Base-by-base conservation (phyloP, 2,888 invertebrate species). In the Leptinotarsa juncta region DNA sequence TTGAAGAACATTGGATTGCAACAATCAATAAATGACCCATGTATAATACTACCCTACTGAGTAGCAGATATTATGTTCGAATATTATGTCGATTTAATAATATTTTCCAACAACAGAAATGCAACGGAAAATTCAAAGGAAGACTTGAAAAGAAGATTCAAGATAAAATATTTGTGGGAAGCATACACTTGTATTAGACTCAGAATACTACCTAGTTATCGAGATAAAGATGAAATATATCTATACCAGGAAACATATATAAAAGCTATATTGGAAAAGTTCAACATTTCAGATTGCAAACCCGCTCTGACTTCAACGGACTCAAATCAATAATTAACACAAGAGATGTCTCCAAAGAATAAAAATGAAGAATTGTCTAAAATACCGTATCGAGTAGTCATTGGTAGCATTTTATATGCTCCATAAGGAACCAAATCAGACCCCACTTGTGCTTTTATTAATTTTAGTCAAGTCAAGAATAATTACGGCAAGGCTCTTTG, bases 201-300 rank as follows among this genome's bases (percentile, higher is more conserved):
- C 32, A 7, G 32, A 32, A 32, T 32, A 32, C 71, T 12, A 65
- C 26, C 0, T 26, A 4, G 71, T 53, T n/a, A 73, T 48, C 10
- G 55, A 32, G 20, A 65, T 16, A 20, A 71, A 23, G 55, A 49
- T 26, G 57, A 55, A 12, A 70, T 74, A 60, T 71, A 23, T 48
- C n/a, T 73, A 4, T 50, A 68, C 48, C 65, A 73, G 67, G 18
- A 32, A 14, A 42, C 14, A 4, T 75, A 75, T 32, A 7, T 23
- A 23, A 32, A 7, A 32, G 32, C 32, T 32, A 7, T 32, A 32
- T 32, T 32, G 7, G 32, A 32, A 62, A n/a, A 57, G 10, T 76
- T 70, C 51, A 32, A n/a, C 18, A 66, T 66, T 42, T 10, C 10
- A 49, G 23, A 60, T n/a, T 65, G 49, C 18, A 75, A 75, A n/a